phyloP scores from a whole-genome alignment of 2,797 vertebrate genomes.

The Nyctalus aviator region DNA sequence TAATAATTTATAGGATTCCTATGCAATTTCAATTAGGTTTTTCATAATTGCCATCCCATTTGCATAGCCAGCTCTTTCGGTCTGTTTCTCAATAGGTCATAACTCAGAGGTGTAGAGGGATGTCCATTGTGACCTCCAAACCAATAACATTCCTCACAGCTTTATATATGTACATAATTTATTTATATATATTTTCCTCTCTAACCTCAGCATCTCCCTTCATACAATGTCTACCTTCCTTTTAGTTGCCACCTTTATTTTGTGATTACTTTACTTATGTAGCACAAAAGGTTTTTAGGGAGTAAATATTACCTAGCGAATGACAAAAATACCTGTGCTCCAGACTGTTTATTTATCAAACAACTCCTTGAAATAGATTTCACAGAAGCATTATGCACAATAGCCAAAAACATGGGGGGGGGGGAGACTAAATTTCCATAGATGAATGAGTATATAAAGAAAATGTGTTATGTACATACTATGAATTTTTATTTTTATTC shows the following conservation, averaged over 20 bases:
- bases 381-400: background rate
- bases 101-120: background rate
- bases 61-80: conserved; percentile 8
- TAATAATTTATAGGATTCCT: conserved; percentile 64
- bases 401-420: no score
- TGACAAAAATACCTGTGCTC: background rate
- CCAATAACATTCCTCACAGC: background rate
- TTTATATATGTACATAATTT: background rate
- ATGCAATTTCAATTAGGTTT: conserved; percentile 52
- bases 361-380: background rate
- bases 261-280: background rate
- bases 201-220: background rate
- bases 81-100: conserved; percentile 52
- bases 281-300: background rate
- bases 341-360: background rate
- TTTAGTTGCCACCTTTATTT: background rate
- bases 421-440: background rate
- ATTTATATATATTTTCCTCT: background rate
- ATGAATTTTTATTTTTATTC: background rate
- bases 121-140: background rate
- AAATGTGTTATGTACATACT: background rate
- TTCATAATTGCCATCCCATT: conserved; percentile 42
- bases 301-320: background rate
- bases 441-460: background rate
- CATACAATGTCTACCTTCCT: background rate